Evolutionary conservation across 2,888 invertebrate genomes (phyloP).

Genomic region (Girardia tigrina): DNA sequence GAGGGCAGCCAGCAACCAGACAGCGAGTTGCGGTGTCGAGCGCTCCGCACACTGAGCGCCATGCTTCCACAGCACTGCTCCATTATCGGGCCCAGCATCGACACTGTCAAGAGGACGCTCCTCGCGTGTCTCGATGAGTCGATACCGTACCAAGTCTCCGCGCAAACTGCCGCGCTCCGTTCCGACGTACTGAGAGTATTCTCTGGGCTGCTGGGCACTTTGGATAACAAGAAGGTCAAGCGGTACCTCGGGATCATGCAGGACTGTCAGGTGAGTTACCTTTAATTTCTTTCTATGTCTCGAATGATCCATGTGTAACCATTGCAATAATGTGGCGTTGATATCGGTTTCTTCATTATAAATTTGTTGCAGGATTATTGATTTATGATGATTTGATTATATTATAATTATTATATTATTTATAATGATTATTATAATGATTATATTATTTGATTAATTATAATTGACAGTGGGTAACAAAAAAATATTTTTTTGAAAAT

Average conservation of each 20-base stretch:
- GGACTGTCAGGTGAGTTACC: background rate
- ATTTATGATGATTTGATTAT: too few relatives aligned
- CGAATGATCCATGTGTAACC: too few relatives aligned
- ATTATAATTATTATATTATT: too few relatives aligned
- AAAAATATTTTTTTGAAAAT: too few relatives aligned
- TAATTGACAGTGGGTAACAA: too few relatives aligned
- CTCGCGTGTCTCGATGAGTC: background rate
- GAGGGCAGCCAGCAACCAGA: background rate
- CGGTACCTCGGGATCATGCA: slow-evolving; percentile 15
- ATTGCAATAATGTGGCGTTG: too few relatives aligned
- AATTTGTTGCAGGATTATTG: too few relatives aligned
- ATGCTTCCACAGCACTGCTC: background rate
- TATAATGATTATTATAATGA: too few relatives aligned
- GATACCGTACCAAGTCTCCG: background rate
- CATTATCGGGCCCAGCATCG: background rate
- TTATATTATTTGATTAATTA: too few relatives aligned
- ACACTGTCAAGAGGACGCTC: background rate
- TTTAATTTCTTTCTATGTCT: too few relatives aligned
- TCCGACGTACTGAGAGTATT: background rate
- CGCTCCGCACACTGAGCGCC: background rate
- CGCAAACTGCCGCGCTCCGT: background rate
- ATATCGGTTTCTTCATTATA: too few relatives aligned
- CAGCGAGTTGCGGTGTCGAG: background rate
- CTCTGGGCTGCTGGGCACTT: background rate
- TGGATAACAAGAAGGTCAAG: slow-evolving; percentile 13